phyloP scores from a whole-genome alignment of 2,113 vertebrate species.

The Pteronura brasiliensis region DNA sequence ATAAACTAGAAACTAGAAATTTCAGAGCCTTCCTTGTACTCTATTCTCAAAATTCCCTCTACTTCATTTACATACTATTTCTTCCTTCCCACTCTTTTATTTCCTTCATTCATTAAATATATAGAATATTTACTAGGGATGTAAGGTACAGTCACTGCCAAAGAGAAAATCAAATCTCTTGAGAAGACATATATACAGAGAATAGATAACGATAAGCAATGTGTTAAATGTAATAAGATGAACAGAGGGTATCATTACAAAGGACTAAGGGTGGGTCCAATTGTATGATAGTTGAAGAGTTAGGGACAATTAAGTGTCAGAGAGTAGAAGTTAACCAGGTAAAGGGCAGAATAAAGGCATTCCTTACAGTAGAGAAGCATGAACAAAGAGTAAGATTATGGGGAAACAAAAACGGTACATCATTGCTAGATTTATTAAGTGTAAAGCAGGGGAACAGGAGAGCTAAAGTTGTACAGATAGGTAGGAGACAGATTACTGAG shows the following conservation, averaged over 20 bases:
- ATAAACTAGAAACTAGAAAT: not conserved
- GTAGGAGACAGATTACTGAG: not conserved
- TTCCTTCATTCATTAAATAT: conserved; percentile 5
- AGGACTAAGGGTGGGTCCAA: not conserved
- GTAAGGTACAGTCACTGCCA: not conserved
- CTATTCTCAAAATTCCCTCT: not conserved
- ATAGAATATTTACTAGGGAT: not conserved
- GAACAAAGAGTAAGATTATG: not conserved
- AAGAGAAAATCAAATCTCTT: conserved; percentile 12
- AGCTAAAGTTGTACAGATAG: not conserved
- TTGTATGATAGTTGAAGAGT: not conserved
- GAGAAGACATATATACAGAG: not conserved
- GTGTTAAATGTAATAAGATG: not conserved
- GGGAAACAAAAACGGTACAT: not conserved
- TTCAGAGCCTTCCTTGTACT: not conserved
- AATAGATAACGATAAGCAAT: not conserved
- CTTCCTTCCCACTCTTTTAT: not conserved
- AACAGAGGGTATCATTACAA: not conserved
- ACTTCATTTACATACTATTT: not conserved
- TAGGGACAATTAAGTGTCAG: not conserved
- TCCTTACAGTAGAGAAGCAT: not conserved
- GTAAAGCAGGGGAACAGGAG: not conserved
- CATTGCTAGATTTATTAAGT: not conserved
- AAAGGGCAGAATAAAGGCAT: not conserved
- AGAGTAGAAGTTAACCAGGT: not conserved